Evolutionary conservation across 1,140 invertebrate genomes (phyloP).

Genomic region (Drosophila guanche): DNA sequence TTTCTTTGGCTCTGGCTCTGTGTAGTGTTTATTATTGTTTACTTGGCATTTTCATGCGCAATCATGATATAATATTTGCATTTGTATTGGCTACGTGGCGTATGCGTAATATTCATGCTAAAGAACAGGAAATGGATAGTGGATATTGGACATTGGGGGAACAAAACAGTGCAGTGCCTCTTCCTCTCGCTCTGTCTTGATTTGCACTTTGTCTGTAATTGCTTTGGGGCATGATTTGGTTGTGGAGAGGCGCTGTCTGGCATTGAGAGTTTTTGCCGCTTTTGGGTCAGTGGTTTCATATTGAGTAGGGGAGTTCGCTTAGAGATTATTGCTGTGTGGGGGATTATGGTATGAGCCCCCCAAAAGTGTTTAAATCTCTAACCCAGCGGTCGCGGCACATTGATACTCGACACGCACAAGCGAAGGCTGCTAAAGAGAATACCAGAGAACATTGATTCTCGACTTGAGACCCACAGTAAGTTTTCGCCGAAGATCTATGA

Average conservation of each 20-base stretch:
- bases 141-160: constrained; percentile 18
- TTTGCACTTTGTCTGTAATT: constrained; percentile 26
- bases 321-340: no score
- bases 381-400: no score
- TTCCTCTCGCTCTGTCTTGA: background rate
- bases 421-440: no score
- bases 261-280: no score
- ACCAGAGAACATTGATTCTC: no score
- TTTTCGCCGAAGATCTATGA: background rate
- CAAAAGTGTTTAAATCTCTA: no score
- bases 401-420: no score
- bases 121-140: constrained; percentile 56
- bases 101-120: constrained; percentile 65
- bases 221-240: constrained; percentile 22
- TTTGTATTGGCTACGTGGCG: constrained; percentile 62
- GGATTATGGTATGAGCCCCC: no score
- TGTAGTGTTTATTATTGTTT: constrained; percentile 52
- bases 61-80: constrained; percentile 74
- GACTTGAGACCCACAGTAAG: background rate
- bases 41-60: constrained; percentile 55
- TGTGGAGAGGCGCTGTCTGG: background rate
- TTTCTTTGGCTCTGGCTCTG: constrained; percentile 26
- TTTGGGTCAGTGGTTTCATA: no score
- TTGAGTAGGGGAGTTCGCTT: no score
- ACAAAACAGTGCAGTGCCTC: constrained; percentile 4